Conservation (phyloP, 2,888 invertebrate species). For the Norana najaformis region DNA sequence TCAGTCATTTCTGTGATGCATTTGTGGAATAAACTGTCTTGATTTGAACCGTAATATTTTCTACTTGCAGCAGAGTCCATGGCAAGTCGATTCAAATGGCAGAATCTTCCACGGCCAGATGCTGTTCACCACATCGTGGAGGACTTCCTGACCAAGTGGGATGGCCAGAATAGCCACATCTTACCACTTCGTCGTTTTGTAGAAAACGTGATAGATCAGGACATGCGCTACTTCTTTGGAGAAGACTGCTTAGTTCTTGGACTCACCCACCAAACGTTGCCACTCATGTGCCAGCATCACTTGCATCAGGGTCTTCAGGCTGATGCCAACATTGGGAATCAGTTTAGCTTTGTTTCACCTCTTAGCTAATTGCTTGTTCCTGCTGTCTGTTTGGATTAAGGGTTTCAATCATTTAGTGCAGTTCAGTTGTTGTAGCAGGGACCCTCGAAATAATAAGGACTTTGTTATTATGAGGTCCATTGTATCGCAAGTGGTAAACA, state of each 20-base stretch:
- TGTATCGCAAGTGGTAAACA: not conserved
- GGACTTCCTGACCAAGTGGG: conserved; percentile 64
- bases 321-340: conserved; percentile 2
- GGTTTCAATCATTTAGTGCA: not conserved
- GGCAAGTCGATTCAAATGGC: conserved; percentile 38
- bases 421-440: not conserved
- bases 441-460: not conserved
- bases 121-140: conserved; percentile 63
- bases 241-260: conserved; percentile 57
- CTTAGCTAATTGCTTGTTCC: not conserved
- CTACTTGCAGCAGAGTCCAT: conserved; percentile 44
- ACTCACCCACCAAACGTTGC: conserved; percentile 48
- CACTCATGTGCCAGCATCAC: not conserved
- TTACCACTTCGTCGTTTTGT: conserved; percentile 58
- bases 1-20: not conserved
- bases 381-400: not conserved
- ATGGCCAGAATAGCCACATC: conserved; percentile 59
- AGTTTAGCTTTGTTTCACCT: not conserved
- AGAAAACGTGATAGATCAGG: conserved; percentile 42
- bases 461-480: not conserved
- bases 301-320: not conserved
- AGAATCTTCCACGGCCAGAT: conserved; percentile 57
- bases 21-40: not conserved
- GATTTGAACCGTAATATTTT: not conserved
- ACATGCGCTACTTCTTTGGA: conserved; percentile 56